Conservation (phyloP, 2,113 vertebrate genomes). For the Trinectes maculatus region DNA sequence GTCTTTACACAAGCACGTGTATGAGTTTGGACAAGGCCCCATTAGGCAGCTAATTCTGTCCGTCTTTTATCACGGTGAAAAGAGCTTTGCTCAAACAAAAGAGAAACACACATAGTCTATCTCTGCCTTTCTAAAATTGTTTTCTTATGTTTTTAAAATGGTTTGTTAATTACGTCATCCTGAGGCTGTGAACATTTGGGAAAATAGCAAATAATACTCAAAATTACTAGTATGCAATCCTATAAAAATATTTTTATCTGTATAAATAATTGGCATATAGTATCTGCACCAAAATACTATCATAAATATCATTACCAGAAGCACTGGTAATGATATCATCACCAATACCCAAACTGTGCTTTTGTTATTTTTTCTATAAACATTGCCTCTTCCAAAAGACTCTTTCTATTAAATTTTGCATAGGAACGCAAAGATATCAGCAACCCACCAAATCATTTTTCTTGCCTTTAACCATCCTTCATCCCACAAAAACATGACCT, state of each 20-base stretch:
- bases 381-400: background rate
- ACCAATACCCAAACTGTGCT: background rate
- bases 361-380: slow-evolving; percentile 12
- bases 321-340: too few relatives aligned
- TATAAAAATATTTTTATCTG: background rate
- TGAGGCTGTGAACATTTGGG: too few relatives aligned
- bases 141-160: slow-evolving; percentile 13
- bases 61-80: slow-evolving; percentile 46
- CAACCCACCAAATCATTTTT: slow-evolving; percentile 12
- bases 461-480: slow-evolving; percentile 14
- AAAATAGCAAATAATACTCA: background rate
- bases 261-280: too few relatives aligned
- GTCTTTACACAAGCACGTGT: slow-evolving; percentile 12
- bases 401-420: background rate
- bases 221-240: background rate
- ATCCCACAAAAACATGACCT: slow-evolving; percentile 11
- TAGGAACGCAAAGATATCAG: slow-evolving; percentile 12
- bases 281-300: too few relatives aligned
- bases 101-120: slow-evolving; percentile 11
- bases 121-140: background rate
- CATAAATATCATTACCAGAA: too few relatives aligned
- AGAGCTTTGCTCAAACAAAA: slow-evolving; percentile 3
- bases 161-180: slow-evolving; percentile 4
- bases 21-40: slow-evolving; percentile 26
- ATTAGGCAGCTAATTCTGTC: slow-evolving; percentile 49